Evolutionary conservation across 2,113 vertebrate genomes (phyloP), one percentile per base, ranked within the genome.

Genomic region (Lepisosteus oculatus): DNA sequence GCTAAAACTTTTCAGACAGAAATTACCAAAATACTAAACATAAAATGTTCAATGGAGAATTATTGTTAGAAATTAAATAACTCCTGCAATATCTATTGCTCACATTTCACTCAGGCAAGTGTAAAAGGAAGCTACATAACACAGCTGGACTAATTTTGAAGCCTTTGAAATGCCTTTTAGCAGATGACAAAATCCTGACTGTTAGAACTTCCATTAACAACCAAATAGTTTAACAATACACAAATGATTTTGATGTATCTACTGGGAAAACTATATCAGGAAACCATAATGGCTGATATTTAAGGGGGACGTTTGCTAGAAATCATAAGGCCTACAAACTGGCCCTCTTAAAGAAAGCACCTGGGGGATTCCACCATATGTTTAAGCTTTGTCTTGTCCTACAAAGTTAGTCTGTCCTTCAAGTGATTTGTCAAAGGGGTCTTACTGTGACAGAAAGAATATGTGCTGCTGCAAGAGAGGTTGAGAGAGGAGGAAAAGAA

Each of bases 321-420:
- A 73, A 68, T 69, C 72, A 51, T 77, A 0, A 72, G 72, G 79
- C 79, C 82, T 83, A 80, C 76, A 72, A 69, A 79, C 72, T 73
- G 78, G 76, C 80, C 81, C 66, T 78, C 81, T 77, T 80, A 78
- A 70, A 85, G 76, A 74, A 86, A 83, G 88, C 93, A 94, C 93
- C 95, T 90, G 91, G 93, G 95, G 95, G 94, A 93, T 81, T 82
- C 84, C 81, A 91, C 95, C 95, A 97, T 95, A 96, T 98, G 95
- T 93, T 90, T 90, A 90, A 93, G 95, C 96, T 95, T 92, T 92
- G 94, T 95, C 93, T 95, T 90, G 94, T 97, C 95, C 96, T 98
- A 96, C 96, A 95, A 96, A 97, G 93, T 95, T 94, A 90, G 91
- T 88, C 90, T 94, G 96, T 91, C 96, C 97, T 99, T 97, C 95